Evolutionary conservation across 2,113 vertebrate genomes (phyloP).

Genomic region (Stomatorhinus ivindoensis): DNA sequence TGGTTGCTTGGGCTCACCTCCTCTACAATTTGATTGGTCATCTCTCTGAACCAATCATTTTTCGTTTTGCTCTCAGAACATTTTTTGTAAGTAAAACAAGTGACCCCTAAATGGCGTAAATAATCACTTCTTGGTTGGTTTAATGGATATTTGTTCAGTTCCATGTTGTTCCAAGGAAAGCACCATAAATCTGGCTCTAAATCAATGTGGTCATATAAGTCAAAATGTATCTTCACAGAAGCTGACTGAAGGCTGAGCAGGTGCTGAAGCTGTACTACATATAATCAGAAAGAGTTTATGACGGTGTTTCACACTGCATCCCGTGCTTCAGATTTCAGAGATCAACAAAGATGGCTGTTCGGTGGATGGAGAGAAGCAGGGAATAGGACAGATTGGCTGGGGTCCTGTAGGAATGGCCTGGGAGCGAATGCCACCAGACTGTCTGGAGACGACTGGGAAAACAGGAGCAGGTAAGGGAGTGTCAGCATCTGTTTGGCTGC

Average conservation of each 20-base stretch:
- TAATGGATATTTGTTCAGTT: not conserved
- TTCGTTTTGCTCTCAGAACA: too few species aligned
- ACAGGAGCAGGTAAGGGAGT: not conserved
- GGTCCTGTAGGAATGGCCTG: constrained; percentile 21
- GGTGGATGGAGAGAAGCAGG: constrained; percentile 14
- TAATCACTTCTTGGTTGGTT: not conserved
- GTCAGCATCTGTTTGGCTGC: not conserved
- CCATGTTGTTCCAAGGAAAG: not conserved
- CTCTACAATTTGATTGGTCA: too few species aligned
- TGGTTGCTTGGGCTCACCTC: too few species aligned
- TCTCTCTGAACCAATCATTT: too few species aligned
- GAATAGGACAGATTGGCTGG: constrained; percentile 25
- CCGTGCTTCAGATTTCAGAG: constrained; percentile 37
- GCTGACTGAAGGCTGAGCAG: not conserved
- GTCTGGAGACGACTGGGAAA: not conserved
- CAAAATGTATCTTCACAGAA: not conserved
- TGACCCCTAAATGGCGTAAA: not conserved
- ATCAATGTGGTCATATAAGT: not conserved
- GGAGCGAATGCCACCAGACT: constrained; percentile 25
- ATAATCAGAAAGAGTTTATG: not conserved
- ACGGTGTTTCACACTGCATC: not conserved
- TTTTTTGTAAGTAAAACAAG: not conserved
- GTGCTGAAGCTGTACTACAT: not conserved
- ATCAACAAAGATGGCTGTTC: constrained; percentile 21
- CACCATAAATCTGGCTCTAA: not conserved